Percentiles rank a stretch among this genome's conserved stretches.
These are phyloP conservation scores for Scaptomyza montana DNA, from an alignment of 1,140 invertebrate genomes.

Conservation along the genomic window DNA sequence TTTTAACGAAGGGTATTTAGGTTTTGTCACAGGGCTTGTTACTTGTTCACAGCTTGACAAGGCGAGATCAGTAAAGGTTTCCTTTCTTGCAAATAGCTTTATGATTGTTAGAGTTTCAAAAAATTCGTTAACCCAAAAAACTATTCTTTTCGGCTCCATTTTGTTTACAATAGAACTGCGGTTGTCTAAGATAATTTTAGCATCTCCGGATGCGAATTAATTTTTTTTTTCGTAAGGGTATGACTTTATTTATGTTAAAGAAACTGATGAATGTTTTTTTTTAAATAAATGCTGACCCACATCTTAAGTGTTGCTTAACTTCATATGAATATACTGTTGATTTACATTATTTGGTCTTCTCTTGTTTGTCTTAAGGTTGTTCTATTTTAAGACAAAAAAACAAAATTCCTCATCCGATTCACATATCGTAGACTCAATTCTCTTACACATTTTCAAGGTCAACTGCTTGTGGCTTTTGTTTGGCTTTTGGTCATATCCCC, in stretches of 20 bases:
- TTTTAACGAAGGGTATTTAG: background rate
- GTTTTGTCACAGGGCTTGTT: background rate
- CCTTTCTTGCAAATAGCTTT: too few relatives aligned
- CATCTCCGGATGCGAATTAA: too few relatives aligned
- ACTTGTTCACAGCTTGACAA: background rate
- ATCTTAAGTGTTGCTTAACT: background rate
- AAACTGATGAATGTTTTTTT: background rate
- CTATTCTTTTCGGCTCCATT: too few relatives aligned
- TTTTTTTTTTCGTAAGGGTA: too few relatives aligned
- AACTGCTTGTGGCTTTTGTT: constrained; percentile 57
- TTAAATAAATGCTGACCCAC: background rate
- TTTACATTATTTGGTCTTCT: background rate
- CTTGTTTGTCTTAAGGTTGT: background rate
- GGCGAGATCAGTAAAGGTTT: too few relatives aligned
- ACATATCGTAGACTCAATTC: constrained; percentile 2
- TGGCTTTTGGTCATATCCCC: constrained; percentile 55
- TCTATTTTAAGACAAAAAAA: constrained; percentile 6
- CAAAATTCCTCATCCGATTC: constrained; percentile 7
- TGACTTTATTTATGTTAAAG: too few relatives aligned
- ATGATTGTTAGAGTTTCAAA: too few relatives aligned
- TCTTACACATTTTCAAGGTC: constrained; percentile 56
- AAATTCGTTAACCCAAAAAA: too few relatives aligned
- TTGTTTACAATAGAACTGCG: too few relatives aligned
- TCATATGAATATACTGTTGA: background rate
- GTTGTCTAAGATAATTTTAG: too few relatives aligned